Evolutionary conservation across 2,113 vertebrate genomes (phyloP).

Genomic region (Desmodus rotundus): DNA sequence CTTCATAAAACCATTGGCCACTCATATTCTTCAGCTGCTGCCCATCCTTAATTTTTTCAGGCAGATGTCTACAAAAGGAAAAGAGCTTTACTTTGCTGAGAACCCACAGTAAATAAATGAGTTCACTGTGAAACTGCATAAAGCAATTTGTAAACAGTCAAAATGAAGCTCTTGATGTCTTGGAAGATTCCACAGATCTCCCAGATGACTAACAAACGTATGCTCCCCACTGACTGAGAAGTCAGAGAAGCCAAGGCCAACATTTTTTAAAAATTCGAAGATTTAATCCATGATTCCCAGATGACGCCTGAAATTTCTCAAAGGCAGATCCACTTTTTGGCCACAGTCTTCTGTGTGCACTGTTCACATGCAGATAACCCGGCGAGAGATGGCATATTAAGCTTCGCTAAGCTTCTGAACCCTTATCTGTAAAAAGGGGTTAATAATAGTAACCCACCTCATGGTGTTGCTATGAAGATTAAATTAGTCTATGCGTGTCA

Average conservation of each 20-base stretch:
- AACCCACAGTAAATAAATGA: constrained; percentile 41
- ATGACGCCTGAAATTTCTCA: background rate
- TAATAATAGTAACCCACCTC: background rate
- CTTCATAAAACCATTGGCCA: constrained; percentile 97
- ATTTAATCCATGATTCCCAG: background rate
- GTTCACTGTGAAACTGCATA: background rate
- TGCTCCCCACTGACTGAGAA: background rate
- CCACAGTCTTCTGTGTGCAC: background rate
- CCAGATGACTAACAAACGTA: background rate
- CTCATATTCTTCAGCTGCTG: constrained; percentile 90
- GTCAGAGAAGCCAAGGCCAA: background rate
- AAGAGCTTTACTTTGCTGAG: constrained; percentile 36
- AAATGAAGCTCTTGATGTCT: background rate
- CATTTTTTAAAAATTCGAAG: background rate
- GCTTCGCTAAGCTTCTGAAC: background rate
- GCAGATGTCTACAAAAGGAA: constrained; percentile 83
- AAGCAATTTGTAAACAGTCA: constrained; percentile 21
- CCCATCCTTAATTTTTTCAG: constrained; percentile 82
- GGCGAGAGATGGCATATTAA: background rate
- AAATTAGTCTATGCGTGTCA: background rate
- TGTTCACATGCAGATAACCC: background rate
- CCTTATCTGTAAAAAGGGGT: background rate
- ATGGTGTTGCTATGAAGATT: background rate
- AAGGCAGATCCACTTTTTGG: background rate
- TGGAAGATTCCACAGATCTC: background rate